These are phyloP conservation scores for Butorides virescens DNA, from an alignment of 2,113 vertebrate species.

Conservation along the genomic window DNA sequence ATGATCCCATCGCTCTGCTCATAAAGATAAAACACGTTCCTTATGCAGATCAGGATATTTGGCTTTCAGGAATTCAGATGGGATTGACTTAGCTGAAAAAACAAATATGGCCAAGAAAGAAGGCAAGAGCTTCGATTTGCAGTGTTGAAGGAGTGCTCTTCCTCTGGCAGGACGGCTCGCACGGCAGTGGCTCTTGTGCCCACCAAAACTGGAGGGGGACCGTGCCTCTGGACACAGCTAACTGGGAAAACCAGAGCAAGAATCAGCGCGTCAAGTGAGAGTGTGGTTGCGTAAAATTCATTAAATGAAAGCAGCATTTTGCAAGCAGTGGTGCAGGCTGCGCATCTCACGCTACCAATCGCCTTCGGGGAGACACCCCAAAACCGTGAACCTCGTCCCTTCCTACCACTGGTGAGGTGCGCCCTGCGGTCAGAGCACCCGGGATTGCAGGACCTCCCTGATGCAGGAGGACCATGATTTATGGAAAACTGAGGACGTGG, in stretches of 20 bases:
- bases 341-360: no score
- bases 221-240: not conserved
- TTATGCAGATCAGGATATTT: not conserved
- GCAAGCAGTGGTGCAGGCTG: not conserved
- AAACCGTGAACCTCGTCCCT: not conserved
- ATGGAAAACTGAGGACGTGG: not conserved
- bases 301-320: not conserved
- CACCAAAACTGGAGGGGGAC: not conserved
- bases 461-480: not conserved
- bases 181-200: rapidly evolving
- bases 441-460: rapidly evolving
- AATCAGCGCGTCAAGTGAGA: not conserved
- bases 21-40: not conserved
- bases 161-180: not conserved
- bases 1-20: rapidly evolving
- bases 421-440: rapidly evolving
- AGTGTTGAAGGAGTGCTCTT: not conserved
- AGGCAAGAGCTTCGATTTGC: not conserved
- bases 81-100: not conserved
- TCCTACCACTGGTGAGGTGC: not conserved
- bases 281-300: not conserved
- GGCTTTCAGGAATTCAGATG: not conserved
- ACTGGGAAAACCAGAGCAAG: not conserved
- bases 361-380: not conserved
- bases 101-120: not conserved